Conservation (phyloP, 2,888 invertebrate genomes). For the Ophion ellenae region DNA sequence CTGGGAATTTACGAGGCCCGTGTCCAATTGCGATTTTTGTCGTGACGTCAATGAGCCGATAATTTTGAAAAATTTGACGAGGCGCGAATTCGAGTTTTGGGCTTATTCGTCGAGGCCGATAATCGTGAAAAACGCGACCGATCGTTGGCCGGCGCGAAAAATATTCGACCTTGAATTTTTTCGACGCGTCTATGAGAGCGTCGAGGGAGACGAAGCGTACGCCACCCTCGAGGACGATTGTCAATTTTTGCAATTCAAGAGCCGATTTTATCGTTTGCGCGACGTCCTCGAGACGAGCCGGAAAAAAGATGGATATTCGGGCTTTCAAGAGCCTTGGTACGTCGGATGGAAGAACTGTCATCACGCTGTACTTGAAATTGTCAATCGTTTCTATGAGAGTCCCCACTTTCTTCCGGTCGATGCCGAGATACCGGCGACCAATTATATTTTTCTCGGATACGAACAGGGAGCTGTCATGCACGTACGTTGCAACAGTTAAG, state of each 20-base stretch:
- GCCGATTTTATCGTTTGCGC: constrained; percentile 90
- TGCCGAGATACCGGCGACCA: constrained; percentile 94
- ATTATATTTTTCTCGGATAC: constrained; percentile 96
- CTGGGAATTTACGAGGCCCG: constrained; percentile 94
- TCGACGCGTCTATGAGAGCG: constrained; percentile 88
- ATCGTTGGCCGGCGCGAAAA: constrained; percentile 91
- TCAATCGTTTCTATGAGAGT: constrained; percentile 90
- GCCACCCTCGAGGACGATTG: constrained; percentile 92
- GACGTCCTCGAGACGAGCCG: constrained; percentile 92
- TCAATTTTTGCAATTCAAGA: constrained; percentile 94
- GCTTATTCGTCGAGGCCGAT: constrained; percentile 93
- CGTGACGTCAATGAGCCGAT: constrained; percentile 88
- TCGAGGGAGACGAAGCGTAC: constrained; percentile 87
- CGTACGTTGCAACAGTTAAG: constrained; percentile 85
- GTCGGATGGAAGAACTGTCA: constrained; percentile 97
- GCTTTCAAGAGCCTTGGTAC: constrained; percentile 91
- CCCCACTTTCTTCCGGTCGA: constrained; percentile 95
- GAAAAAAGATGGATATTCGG: constrained; percentile 87
- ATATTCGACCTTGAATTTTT: constrained; percentile 89
- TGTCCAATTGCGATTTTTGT: constrained; percentile 93
- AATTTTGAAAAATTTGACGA: constrained; percentile 88
- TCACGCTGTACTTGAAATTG: constrained; percentile 89
- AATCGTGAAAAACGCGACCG: constrained; percentile 90
- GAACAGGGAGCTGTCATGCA: constrained; percentile 96
- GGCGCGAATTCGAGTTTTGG: constrained; percentile 88